Conservation (phyloP, 2,113 vertebrate species). For the Mesembrinibis cayennensis region DNA sequence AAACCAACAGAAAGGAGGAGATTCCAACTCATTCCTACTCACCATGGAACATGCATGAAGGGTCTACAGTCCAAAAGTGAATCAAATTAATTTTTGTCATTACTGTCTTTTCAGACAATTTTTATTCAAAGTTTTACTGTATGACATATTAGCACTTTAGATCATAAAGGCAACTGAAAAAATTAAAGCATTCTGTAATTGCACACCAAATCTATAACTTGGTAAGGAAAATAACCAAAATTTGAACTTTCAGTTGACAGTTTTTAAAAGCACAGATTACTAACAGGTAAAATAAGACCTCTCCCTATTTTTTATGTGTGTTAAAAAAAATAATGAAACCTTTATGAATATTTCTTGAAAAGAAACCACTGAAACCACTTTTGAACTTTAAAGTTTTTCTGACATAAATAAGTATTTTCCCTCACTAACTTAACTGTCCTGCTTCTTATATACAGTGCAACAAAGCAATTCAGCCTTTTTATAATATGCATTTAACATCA, state of each 20-base stretch:
- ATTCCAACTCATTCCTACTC: background rate
- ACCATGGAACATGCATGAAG: background rate
- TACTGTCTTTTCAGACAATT: background rate
- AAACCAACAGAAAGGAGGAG: background rate
- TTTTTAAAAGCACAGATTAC: background rate
- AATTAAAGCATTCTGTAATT: background rate
- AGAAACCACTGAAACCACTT: background rate
- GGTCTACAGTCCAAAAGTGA: background rate
- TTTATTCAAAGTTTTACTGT: background rate
- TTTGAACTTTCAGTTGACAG: background rate
- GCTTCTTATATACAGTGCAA: background rate
- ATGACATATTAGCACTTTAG: background rate
- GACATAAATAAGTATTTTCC: background rate
- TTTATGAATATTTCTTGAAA: background rate
- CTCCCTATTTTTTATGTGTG: background rate
- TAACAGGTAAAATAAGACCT: background rate
- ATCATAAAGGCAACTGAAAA: background rate
- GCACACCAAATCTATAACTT: background rate
- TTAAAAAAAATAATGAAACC: background rate
- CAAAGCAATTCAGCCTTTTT: background rate
- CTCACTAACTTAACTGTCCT: background rate
- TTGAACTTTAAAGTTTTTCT: background rate
- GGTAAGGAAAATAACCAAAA: background rate
- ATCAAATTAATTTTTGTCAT: background rate
- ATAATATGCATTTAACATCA: background rate